Base-by-base conservation (phyloP, 2,113 vertebrate genomes). In the Mionectes macconnelli region DNA sequence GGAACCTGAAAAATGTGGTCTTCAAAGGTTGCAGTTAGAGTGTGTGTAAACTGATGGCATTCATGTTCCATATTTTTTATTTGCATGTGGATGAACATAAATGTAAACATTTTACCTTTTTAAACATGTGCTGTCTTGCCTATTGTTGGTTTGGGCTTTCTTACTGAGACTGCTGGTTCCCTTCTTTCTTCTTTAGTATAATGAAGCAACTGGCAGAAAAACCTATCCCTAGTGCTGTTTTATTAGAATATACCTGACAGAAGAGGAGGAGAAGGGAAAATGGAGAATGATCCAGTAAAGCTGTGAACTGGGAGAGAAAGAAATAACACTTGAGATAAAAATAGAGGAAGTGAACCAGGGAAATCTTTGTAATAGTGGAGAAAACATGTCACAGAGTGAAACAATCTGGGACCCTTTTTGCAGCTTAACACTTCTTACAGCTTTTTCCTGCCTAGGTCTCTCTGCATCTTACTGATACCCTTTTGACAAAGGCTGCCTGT, bases 171-270 rank as follows among this genome's bases (percentile, higher is more conserved):
- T 63, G 28, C 19, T 8, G 2, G 53, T 89, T 90, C 12, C 52
- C 9, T 50, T 53, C 40, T 69, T 50, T 39, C 49, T 69, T 74
- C 37, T 72, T 39, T 49, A 49, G 16, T 50, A 15, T 24, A 13
- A 42, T 33, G 39, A 73, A 83, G 42, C 6, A 42, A 22, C 14
- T 27, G 23, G 20, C 45, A 60, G 44, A 35, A 73, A 42, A 83
- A n/a, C 4, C 28, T 80, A 9, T 0, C 4, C 10, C 4, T 8
- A 3, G 1, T 68, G n/a, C 18, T 4, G 5, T 76, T 76, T 60
- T 75, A 17, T 50, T 77, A 66, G 59, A 66, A 42, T 42, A 37
- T 44, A 64, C 9, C 27, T 62, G 42, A 33, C 3, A 66, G 55
- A 85, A 66, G 37, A 70, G 27, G 23, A 69, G 35, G 42, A 37